Evolutionary conservation across 1,140 invertebrate species (phyloP).

Genomic region (Macrocentrus cingulum): DNA sequence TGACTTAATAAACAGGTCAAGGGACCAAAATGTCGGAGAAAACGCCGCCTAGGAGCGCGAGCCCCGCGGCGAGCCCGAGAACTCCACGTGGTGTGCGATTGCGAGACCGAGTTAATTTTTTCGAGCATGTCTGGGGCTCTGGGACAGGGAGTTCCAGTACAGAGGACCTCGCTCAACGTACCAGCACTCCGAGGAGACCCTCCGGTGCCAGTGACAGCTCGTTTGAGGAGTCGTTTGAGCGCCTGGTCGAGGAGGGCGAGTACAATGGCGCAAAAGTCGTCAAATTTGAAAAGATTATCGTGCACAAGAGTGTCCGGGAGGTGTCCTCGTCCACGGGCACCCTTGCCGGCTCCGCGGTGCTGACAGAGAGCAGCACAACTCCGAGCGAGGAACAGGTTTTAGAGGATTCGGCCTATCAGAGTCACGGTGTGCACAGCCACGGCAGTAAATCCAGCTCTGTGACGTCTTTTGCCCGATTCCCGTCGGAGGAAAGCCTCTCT

Average conservation of each 20-base stretch:
- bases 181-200: slow-evolving; percentile 32
- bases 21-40: slow-evolving; percentile 18
- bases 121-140: slow-evolving; percentile 74
- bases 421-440: slow-evolving; percentile 55
- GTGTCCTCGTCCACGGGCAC: slow-evolving; percentile 29
- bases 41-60: slow-evolving; percentile 30
- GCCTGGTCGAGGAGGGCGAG: slow-evolving; percentile 66
- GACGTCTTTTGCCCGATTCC: slow-evolving; percentile 57
- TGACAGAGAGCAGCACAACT: slow-evolving; percentile 52
- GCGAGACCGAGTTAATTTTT: slow-evolving; percentile 72
- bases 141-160: slow-evolving; percentile 43
- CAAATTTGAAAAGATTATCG: slow-evolving; percentile 69
- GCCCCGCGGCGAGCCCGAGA: slow-evolving; percentile 34
- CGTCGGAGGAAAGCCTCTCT: slow-evolving; percentile 63
- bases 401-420: slow-evolving; percentile 64
- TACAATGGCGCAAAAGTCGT: slow-evolving; percentile 64
- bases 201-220: slow-evolving; percentile 47
- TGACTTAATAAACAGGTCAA: neutral
- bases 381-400: slow-evolving; percentile 60
- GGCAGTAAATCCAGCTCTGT: slow-evolving; percentile 60
- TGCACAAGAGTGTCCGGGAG: slow-evolving; percentile 62
- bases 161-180: slow-evolving; percentile 42
- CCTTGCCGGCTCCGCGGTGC: neutral
- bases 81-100: slow-evolving; percentile 61
- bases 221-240: slow-evolving; percentile 63